These are phyloP conservation scores for Drosophila maculinotata DNA, from an alignment of 2,888 invertebrate species.

Conservation along the genomic window DNA sequence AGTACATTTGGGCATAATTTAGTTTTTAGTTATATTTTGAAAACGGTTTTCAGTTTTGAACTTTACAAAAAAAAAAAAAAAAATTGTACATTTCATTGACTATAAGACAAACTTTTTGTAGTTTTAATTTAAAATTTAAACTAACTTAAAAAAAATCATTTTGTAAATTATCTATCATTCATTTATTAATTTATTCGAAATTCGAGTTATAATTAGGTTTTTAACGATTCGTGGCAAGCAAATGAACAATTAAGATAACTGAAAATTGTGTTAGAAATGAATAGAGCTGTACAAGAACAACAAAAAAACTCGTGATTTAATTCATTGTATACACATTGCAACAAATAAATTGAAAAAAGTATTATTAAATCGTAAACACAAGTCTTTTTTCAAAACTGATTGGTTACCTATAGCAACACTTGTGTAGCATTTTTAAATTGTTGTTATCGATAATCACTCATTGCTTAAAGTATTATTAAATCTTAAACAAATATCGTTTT, in stretches of 20 bases:
- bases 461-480: too few species aligned
- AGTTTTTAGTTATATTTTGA: slow-evolving; percentile 25
- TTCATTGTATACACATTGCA: slow-evolving; percentile 73
- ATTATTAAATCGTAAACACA: slow-evolving; percentile 69
- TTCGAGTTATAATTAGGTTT: slow-evolving; percentile 40
- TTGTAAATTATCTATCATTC: slow-evolving; percentile 65
- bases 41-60: slow-evolving; percentile 26
- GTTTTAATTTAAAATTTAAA: slow-evolving; percentile 52
- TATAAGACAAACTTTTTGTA: slow-evolving; percentile 16
- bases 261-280: slow-evolving; percentile 54
- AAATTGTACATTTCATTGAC: slow-evolving; percentile 18
- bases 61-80: slow-evolving; percentile 14
- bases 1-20: slow-evolving; percentile 31
- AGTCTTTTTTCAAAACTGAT: background rate
- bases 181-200: slow-evolving; percentile 53
- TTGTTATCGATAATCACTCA: slow-evolving; percentile 1
- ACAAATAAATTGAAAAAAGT: slow-evolving; percentile 73
- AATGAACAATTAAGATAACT: slow-evolving; percentile 50
- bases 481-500: slow-evolving; percentile 37
- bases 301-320: slow-evolving; percentile 69
- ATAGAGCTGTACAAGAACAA: slow-evolving; percentile 60
- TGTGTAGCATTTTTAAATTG: background rate
- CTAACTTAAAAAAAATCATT: slow-evolving; percentile 42
- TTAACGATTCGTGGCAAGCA: slow-evolving; percentile 40
- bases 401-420: too few species aligned